Conservation (phyloP, 1,140 invertebrate genomes). For the Euglossa dilemma region DNA sequence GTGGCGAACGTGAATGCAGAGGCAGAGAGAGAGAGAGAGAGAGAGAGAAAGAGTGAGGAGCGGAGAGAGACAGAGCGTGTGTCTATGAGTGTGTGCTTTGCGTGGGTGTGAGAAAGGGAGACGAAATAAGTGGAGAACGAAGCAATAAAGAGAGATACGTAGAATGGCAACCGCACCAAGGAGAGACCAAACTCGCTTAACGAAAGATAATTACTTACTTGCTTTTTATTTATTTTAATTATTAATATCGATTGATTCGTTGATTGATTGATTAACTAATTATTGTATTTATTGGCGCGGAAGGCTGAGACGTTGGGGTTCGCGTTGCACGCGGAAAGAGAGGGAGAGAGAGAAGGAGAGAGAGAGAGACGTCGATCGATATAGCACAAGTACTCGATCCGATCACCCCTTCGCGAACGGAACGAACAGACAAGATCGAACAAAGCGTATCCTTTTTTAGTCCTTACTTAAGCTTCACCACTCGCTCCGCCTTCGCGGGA, state of each 20-base stretch:
- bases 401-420: neutral
- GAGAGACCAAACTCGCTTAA: slow-evolving; percentile 80
- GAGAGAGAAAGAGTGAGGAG: neutral
- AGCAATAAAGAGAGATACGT: slow-evolving; percentile 59
- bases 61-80: neutral
- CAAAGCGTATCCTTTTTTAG: neutral
- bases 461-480: neutral
- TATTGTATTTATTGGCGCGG: slow-evolving; percentile 74
- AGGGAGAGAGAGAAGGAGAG: neutral
- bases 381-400: slow-evolving; percentile 26
- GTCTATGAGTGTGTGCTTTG: neutral
- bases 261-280: slow-evolving; percentile 52
- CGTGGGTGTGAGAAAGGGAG: slow-evolving; percentile 7
- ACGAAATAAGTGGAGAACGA: neutral
- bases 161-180: slow-evolving; percentile 77
- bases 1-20: slow-evolving; percentile 8
- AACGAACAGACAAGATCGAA: neutral
- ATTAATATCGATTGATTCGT: slow-evolving; percentile 41
- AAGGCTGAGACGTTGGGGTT: slow-evolving; percentile 47
- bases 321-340: slow-evolving; percentile 22
- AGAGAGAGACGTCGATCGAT: neutral
- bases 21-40: neutral
- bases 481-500: neutral
- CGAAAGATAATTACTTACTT: slow-evolving; percentile 69
- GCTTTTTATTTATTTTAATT: slow-evolving; percentile 76